These are phyloP conservation scores for Nansenia antarctica DNA, from an alignment of 2,113 vertebrate genomes.

Conservation along the genomic window DNA sequence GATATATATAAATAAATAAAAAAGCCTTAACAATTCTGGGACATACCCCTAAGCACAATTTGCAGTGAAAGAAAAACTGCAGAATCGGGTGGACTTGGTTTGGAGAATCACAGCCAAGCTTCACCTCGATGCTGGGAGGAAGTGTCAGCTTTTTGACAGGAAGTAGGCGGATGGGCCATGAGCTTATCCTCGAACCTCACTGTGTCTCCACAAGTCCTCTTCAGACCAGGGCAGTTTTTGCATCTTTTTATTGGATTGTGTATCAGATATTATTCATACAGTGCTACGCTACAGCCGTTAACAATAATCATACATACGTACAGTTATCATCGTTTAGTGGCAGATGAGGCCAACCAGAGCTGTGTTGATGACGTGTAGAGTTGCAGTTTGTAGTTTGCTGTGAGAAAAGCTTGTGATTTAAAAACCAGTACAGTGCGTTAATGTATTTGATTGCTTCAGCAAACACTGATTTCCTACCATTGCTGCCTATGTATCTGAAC, in stretches of 20 bases:
- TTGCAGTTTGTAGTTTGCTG: constrained; percentile 59
- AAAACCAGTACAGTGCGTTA: constrained; percentile 50
- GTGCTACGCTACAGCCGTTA: constrained; percentile 31
- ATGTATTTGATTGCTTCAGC: constrained; percentile 67
- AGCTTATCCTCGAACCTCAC: constrained; percentile 62
- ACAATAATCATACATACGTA: constrained; percentile 22
- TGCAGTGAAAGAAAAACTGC: constrained; percentile 61
- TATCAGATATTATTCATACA: constrained; percentile 47
- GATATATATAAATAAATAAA: too few relatives aligned
- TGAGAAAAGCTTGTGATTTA: constrained; percentile 64
- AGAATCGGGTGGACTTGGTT: constrained; percentile 51
- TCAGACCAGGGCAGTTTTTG: constrained; percentile 57
- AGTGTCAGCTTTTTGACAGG: constrained; percentile 33
- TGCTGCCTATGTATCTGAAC: constrained; percentile 69
- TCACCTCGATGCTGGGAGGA: constrained; percentile 53
- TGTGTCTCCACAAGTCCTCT: constrained; percentile 70
- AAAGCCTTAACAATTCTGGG: constrained; percentile 78
- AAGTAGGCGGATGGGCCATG: constrained; percentile 38
- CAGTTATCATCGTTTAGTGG: constrained; percentile 22
- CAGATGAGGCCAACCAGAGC: constrained; percentile 35
- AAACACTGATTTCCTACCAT: constrained; percentile 71
- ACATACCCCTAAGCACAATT: constrained; percentile 79
- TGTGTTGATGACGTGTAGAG: constrained; percentile 27
- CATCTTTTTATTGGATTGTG: constrained; percentile 52
- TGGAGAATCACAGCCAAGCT: constrained; percentile 55